Conservation (phyloP, 2,888 invertebrate genomes). For the Ormyrus pomaceus region DNA sequence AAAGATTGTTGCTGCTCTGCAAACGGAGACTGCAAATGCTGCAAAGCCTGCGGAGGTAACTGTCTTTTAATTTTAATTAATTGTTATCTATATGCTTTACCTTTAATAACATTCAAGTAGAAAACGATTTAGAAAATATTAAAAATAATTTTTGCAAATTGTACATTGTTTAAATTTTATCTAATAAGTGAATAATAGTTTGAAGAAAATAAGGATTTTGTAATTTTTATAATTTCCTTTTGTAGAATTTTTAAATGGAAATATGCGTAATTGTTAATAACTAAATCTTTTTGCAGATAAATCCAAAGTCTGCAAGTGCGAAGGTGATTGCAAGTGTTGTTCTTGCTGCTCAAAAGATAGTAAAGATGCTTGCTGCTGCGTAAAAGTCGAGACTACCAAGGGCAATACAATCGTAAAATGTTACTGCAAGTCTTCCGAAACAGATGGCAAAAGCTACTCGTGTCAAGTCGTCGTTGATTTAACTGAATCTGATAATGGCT, state of each 20-base stretch:
- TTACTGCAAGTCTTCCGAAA: slow-evolving; percentile 1
- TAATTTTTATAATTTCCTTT: background rate
- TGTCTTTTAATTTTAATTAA: background rate
- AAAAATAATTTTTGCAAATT: too few relatives aligned
- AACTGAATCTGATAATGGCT: background rate
- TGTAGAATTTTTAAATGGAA: background rate
- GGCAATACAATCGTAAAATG: slow-evolving; percentile 12
- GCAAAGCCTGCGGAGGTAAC: slow-evolving; percentile 21
- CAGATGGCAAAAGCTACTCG: background rate
- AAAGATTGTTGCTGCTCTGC: too few relatives aligned
- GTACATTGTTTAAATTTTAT: too few relatives aligned
- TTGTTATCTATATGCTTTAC: too few relatives aligned
- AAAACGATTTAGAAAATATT: too few relatives aligned
- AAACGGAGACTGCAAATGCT: slow-evolving; percentile 28
- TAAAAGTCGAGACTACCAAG: background rate
- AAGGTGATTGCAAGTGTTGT: slow-evolving; percentile 37
- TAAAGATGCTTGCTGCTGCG: slow-evolving; percentile 6
- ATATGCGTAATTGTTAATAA: too few relatives aligned
- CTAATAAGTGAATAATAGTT: too few relatives aligned
- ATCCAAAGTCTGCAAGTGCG: slow-evolving; percentile 22
- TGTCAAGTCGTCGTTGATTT: slow-evolving; percentile 23
- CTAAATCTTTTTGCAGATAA: background rate
- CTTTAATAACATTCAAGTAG: too few relatives aligned
- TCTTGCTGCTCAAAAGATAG: slow-evolving; percentile 1
- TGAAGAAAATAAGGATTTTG: background rate